Evolutionary conservation across 1,140 invertebrate species (phyloP), one percentile per base, ranked within the genome.

Genomic region (Myzus persicae): DNA sequence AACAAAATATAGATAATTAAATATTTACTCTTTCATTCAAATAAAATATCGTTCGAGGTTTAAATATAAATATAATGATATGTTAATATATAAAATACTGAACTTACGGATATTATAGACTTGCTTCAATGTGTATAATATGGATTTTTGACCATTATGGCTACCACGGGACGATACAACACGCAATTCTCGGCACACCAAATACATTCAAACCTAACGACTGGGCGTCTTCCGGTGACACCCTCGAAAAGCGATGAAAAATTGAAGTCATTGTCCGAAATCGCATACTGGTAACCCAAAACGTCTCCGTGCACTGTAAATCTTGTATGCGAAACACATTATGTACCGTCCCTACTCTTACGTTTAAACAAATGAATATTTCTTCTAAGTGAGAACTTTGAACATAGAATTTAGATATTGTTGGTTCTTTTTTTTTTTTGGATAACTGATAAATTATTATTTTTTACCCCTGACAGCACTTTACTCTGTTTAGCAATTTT

Each of bases 201-300:
- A 51, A 89, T 89, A 51, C 88, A 89, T 89, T 89, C 88, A 89
- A 89, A 40, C 88, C 46, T 89, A 89, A 89, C 88, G 88, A 89
- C 88, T 89, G 88, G 88, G 88, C 88, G 88, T 89, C 88, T 89
- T 89, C 88, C 88, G 88, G 88, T 54, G 88, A 89, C 88, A 89
- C 88, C 88, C 88, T 89, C 88, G 88, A 51, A 89, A 89, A 38
- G 88, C 88, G 46, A 89, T 89, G 88, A 89, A 89, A 89, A 89
- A 89, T 89, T 54, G 88, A 89, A 89, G 88, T 89, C 88, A 40
- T 89, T 89, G 88, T 54, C 88, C 48, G 14, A 89, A 89, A 51
- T 38, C 48, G 88, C 36, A 51, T 38, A 54, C 88, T 40, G 26
- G 88, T 89, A 40, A 40, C 88, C 88, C 22, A 54, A 89, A 89